These are phyloP conservation scores for Alectoris magna DNA, from an alignment of 2,797 vertebrate species.

Conservation along the genomic window DNA sequence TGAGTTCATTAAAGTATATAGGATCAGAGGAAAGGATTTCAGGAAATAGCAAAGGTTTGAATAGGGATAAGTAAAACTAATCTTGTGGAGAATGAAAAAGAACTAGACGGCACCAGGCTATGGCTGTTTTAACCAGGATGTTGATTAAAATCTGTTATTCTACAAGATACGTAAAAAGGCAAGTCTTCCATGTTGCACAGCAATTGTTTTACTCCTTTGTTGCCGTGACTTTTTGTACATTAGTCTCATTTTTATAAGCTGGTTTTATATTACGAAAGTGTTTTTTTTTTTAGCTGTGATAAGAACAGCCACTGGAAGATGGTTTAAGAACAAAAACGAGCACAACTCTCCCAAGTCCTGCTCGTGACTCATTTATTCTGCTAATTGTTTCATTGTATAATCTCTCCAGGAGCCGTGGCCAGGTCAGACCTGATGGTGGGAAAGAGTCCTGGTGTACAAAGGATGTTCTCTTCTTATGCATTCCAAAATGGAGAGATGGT, in stretches of 20 bases:
- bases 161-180: background rate
- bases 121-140: slow-evolving; percentile 12
- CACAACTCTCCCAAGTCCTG: background rate
- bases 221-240: background rate
- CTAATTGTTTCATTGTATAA: background rate
- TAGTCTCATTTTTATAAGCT: background rate
- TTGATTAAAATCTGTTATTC: background rate
- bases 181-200: background rate
- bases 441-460: slow-evolving; percentile 43
- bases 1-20: background rate
- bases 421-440: slow-evolving; percentile 68
- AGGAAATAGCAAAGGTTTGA: background rate
- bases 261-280: background rate
- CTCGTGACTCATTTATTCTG: background rate
- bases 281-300: background rate
- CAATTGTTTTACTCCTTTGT: background rate
- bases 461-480: slow-evolving; percentile 6
- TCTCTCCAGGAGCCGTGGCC: slow-evolving; percentile 15
- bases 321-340: background rate
- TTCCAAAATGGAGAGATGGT: background rate
- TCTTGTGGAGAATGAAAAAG: background rate
- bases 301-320: background rate
- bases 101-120: background rate
- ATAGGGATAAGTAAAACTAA: background rate
- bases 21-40: background rate